Conservation (phyloP, 2,797 vertebrate genomes). For the Coccyzus lansbergi region DNA sequence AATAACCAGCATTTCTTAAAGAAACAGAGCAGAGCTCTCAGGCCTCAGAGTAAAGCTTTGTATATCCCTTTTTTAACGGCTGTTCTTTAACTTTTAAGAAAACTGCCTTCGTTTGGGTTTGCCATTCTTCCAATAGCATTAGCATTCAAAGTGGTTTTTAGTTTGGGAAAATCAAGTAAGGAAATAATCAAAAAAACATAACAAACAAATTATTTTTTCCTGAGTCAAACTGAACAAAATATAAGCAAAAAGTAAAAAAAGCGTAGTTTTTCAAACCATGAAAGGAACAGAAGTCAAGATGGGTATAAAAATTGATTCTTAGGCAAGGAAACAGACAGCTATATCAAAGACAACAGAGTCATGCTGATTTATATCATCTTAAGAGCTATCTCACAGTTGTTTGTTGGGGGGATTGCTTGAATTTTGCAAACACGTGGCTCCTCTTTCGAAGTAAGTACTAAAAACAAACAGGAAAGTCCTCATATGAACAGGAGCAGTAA, state of each 20-base stretch:
- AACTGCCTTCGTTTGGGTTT: background rate
- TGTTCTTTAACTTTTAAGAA: background rate
- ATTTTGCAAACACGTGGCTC: background rate
- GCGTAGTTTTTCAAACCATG: background rate
- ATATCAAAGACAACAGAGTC: background rate
- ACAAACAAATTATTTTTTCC: background rate
- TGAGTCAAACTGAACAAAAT: background rate
- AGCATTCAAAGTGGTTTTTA: background rate
- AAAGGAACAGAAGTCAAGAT: background rate
- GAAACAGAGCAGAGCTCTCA: background rate
- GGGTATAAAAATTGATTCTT: background rate
- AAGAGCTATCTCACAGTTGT: background rate
- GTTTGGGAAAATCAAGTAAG: background rate
- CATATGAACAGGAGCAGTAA: background rate
- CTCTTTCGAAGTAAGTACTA: background rate
- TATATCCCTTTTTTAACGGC: background rate
- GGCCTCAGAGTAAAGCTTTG: background rate
- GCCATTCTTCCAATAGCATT: background rate
- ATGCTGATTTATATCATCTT: background rate
- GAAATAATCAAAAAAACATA: background rate
- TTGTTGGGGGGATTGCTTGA: background rate
- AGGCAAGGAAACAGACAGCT: background rate
- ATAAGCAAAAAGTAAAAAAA: background rate
- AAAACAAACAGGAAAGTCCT: background rate
- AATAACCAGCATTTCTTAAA: constrained; percentile 15